Percentiles rank a stretch among this genome's conserved stretches.
Evolutionary conservation across 1,140 invertebrate genomes (phyloP).

Genomic region (Drosophila leontia): DNA sequence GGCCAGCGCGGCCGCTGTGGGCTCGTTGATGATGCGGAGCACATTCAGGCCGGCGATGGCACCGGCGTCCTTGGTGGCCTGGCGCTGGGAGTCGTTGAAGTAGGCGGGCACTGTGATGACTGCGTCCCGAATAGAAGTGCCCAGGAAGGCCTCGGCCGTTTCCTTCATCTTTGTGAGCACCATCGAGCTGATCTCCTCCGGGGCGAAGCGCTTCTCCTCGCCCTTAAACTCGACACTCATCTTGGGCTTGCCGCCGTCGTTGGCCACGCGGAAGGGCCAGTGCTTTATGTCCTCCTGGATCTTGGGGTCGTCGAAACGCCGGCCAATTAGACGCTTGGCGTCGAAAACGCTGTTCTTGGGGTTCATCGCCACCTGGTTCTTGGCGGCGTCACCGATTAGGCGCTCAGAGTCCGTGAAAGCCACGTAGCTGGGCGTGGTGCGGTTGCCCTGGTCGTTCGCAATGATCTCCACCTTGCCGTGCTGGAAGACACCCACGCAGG

Average conservation of each 20-base stretch:
- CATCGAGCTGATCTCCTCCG: slow-evolving; percentile 92
- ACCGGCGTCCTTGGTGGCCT: slow-evolving; percentile 89
- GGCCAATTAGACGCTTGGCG: slow-evolving; percentile 89
- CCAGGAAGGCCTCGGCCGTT: slow-evolving; percentile 91
- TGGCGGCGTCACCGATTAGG: slow-evolving; percentile 93
- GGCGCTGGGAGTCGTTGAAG: slow-evolving; percentile 89
- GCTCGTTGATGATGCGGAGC: slow-evolving; percentile 90
- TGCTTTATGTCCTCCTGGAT: slow-evolving; percentile 91
- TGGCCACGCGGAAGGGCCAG: slow-evolving; percentile 90
- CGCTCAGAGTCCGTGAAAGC: slow-evolving; percentile 96
- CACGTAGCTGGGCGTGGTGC: slow-evolving; percentile 95
- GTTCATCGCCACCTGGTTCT: slow-evolving; percentile 91
- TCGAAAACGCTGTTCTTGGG: slow-evolving; percentile 93
- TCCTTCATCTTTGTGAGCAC: slow-evolving; percentile 93
- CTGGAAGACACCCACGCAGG: slow-evolving; percentile 92
- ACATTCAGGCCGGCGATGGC: slow-evolving; percentile 89
- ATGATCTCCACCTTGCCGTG: slow-evolving; percentile 96
- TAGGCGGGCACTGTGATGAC: slow-evolving; percentile 88
- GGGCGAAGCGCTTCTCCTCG: slow-evolving; percentile 89
- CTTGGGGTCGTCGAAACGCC: slow-evolving; percentile 89
- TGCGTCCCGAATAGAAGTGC: slow-evolving; percentile 88
- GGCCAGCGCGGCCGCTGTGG: too few relatives aligned
- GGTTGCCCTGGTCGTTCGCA: slow-evolving; percentile 96
- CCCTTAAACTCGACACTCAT: slow-evolving; percentile 91
- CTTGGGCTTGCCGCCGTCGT: slow-evolving; percentile 88